Evolutionary conservation across 2,888 invertebrate genomes (phyloP).

Genomic region (Ennomos quercinarius): DNA sequence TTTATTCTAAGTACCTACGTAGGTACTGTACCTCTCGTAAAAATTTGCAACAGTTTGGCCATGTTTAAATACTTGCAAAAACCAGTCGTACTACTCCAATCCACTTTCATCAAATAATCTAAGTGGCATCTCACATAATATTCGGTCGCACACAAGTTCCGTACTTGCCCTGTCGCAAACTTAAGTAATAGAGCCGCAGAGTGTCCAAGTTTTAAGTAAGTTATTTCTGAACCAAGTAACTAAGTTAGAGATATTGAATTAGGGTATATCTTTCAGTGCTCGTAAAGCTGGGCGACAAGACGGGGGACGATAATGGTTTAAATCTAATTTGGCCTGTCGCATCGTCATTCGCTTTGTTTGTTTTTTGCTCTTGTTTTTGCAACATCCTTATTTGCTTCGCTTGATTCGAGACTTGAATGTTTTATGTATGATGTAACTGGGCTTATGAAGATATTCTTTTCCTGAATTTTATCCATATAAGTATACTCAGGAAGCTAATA

Average conservation of each 20-base stretch:
- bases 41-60: too few relatives aligned
- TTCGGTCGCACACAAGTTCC: slow-evolving; percentile 3
- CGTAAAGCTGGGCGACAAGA: slow-evolving; percentile 14
- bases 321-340: slow-evolving; percentile 16
- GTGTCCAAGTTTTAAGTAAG: slow-evolving; percentile 41
- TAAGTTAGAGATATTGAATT: slow-evolving; percentile 39
- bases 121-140: slow-evolving; percentile 2
- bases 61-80: too few relatives aligned
- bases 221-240: slow-evolving; percentile 7
- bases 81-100: background rate
- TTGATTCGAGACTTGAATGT: too few relatives aligned
- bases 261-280: slow-evolving; percentile 29
- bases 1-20: too few relatives aligned
- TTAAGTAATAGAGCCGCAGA: slow-evolving; percentile 49
- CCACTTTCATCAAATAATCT: slow-evolving; percentile 2
- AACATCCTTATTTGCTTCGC: too few relatives aligned
- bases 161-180: slow-evolving; percentile 26
- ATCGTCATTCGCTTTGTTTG: background rate
- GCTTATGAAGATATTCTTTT: too few relatives aligned
- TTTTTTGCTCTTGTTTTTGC: slow-evolving; percentile 4
- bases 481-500: too few relatives aligned
- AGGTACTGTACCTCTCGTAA: too few relatives aligned
- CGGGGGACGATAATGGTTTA: slow-evolving; percentile 20
- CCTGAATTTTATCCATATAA: too few relatives aligned
- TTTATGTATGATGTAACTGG: too few relatives aligned